A percentile compares a stretch with the other conserved stretches of the same genome.
Conservation (phyloP, 2,888 invertebrate species). For the Xestoiulus laeticollis region DNA sequence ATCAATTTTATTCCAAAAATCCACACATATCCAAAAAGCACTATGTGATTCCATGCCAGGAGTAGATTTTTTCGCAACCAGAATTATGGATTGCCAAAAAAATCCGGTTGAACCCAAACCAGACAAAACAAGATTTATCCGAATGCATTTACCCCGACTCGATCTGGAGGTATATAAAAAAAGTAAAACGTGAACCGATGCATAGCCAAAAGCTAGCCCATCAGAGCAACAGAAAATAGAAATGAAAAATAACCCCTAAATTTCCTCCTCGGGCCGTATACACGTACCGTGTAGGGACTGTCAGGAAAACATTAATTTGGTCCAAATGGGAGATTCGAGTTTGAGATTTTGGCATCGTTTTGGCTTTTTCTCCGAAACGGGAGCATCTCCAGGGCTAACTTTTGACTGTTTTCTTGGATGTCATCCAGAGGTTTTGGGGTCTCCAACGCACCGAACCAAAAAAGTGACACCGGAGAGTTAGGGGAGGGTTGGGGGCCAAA, state of each 20-base stretch:
- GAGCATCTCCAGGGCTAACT: slow-evolving; percentile 21
- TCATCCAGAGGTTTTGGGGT: slow-evolving; percentile 36
- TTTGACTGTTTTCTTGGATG: slow-evolving; percentile 28
- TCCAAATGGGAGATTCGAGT: slow-evolving; percentile 29
- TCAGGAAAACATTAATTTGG: slow-evolving; percentile 37
- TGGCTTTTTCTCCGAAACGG: slow-evolving; percentile 24
- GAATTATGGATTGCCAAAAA: neutral
- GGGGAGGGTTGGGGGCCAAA: neutral
- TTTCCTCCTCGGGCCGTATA: neutral
- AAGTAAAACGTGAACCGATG: neutral
- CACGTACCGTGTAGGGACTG: slow-evolving; percentile 37
- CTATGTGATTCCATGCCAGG: too few relatives aligned
- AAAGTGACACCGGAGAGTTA: slow-evolving; percentile 11
- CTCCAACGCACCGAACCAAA: slow-evolving; percentile 28
- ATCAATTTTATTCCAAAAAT: too few relatives aligned
- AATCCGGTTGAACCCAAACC: neutral
- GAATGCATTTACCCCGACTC: slow-evolving; percentile 10
- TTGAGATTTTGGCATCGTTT: slow-evolving; percentile 18
- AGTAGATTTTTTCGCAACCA: too few relatives aligned
- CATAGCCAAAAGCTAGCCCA: neutral
- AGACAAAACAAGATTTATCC: neutral
- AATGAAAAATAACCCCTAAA: slow-evolving; percentile 28
- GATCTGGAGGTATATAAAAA: neutral
- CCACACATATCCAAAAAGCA: too few relatives aligned
- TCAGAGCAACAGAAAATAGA: slow-evolving; percentile 35